Evolutionary conservation across 2,797 vertebrate species (phyloP).

Genomic region (Spea hammondii): DNA sequence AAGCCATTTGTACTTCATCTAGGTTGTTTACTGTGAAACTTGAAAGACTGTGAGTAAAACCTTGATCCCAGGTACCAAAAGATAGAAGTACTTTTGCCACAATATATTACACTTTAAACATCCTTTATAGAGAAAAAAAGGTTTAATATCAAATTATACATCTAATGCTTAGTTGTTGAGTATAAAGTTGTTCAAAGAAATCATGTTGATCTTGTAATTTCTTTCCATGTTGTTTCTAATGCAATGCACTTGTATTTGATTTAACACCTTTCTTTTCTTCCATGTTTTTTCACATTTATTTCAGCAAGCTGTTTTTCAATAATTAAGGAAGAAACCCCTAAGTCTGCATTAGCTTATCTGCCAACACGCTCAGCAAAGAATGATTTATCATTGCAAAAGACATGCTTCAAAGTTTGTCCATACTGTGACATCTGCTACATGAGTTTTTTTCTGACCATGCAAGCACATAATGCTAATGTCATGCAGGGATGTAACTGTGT

Average conservation of each 20-base stretch:
- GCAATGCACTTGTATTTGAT: background rate
- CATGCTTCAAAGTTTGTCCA: slow-evolving; percentile 24
- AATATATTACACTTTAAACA: no score
- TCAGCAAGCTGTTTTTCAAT: slow-evolving; percentile 24
- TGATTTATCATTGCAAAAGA: slow-evolving; percentile 32
- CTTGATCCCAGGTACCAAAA: no score
- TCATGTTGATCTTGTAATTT: slow-evolving; percentile 11
- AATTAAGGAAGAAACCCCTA: slow-evolving; percentile 32
- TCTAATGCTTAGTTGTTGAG: background rate
- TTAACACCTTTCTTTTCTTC: slow-evolving; percentile 6
- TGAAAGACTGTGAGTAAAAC: no score
- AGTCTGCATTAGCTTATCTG: slow-evolving; percentile 19
- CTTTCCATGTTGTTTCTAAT: background rate
- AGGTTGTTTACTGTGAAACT: no score
- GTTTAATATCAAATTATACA: background rate
- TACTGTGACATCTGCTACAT: slow-evolving; percentile 41
- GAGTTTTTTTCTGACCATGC: slow-evolving; percentile 29
- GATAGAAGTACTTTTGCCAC: no score
- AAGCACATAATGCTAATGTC: slow-evolving; percentile 29
- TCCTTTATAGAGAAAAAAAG: no score
- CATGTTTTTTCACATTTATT: slow-evolving; percentile 14
- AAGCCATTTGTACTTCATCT: no score
- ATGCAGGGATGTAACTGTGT: slow-evolving; percentile 25
- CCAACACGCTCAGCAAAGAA: slow-evolving; percentile 18
- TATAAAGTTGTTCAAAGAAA: slow-evolving; percentile 2